A percentile compares a stretch with the other conserved stretches of the same genome.
phyloP scores from a whole-genome alignment of 2,113 vertebrate genomes.

The Cromileptes altivelis region DNA sequence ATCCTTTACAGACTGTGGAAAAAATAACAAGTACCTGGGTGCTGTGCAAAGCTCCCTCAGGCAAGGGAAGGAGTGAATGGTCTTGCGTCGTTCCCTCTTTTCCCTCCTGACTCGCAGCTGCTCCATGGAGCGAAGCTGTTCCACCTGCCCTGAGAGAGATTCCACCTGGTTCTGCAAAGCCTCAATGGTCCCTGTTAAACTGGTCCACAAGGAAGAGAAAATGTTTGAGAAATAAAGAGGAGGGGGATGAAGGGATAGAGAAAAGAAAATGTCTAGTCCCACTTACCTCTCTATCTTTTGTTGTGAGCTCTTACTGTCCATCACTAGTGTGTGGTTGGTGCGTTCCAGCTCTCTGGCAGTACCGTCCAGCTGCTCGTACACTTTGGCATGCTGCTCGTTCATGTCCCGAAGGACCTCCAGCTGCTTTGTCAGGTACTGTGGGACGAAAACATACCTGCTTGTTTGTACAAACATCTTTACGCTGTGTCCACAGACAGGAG shows the following conservation, averaged over 20 bases:
- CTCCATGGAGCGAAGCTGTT: constrained; percentile 92
- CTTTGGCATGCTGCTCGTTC: constrained; percentile 97
- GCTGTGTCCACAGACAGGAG: too few species aligned
- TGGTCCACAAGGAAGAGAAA: constrained; percentile 50
- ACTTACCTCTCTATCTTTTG: constrained; percentile 94
- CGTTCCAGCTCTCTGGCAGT: constrained; percentile 93
- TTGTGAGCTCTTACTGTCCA: constrained; percentile 94
- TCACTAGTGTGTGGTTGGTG: constrained; percentile 92
- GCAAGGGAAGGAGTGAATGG: constrained; percentile 96
- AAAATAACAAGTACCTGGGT: constrained; percentile 76
- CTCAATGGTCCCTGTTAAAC: constrained; percentile 93
- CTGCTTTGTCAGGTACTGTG: constrained; percentile 95
- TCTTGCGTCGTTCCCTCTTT: constrained; percentile 93
- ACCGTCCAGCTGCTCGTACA: constrained; percentile 97
- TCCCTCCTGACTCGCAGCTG: constrained; percentile 92
- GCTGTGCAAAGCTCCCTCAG: constrained; percentile 94
- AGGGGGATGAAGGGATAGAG: not conserved
- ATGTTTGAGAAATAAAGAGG: not conserved
- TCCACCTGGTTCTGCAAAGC: constrained; percentile 94
- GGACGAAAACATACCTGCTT: not conserved
- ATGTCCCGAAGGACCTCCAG: constrained; percentile 94
- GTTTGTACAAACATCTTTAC: not conserved
- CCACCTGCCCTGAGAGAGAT: constrained; percentile 92
- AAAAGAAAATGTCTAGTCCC: accelerated
- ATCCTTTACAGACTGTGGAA: not conserved